phyloP scores from a whole-genome alignment of 2,113 vertebrate species.

The Mirounga angustirostris region DNA sequence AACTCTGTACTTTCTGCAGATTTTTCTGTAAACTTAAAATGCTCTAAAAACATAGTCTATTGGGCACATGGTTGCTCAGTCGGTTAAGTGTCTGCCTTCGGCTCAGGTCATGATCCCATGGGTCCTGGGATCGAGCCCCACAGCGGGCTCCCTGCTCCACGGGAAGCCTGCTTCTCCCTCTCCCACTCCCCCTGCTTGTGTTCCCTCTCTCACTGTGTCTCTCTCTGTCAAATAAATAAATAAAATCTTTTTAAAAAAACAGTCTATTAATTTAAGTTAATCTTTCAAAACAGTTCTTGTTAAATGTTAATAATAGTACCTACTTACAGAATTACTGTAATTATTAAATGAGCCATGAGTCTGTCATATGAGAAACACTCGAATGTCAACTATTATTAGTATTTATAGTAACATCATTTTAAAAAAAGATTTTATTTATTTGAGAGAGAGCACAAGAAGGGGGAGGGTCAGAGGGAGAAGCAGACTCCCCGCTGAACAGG shows the following conservation, averaged over 20 bases:
- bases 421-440: not conserved
- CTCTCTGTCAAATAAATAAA: not conserved
- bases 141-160: too few species aligned
- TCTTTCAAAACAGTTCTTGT: not conserved
- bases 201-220: too few species aligned
- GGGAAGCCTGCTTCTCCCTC: too few species aligned
- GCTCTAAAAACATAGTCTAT: not conserved
- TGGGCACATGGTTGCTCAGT: not conserved
- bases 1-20: not conserved
- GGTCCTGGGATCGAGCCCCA: too few species aligned
- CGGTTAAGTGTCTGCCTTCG: not conserved
- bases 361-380: not conserved
- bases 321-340: not conserved
- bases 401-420: constrained; percentile 14
- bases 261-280: constrained; percentile 20
- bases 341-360: not conserved
- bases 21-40: not conserved
- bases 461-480: not conserved
- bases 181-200: too few species aligned
- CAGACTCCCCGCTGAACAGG: not conserved
- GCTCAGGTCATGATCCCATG: too few species aligned
- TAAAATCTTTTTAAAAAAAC: not conserved
- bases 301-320: constrained; percentile 6
- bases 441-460: not conserved
- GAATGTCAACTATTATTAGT: not conserved